phyloP scores from a whole-genome alignment of 2,888 invertebrate species.

The Eupeodes latifasciatus region DNA sequence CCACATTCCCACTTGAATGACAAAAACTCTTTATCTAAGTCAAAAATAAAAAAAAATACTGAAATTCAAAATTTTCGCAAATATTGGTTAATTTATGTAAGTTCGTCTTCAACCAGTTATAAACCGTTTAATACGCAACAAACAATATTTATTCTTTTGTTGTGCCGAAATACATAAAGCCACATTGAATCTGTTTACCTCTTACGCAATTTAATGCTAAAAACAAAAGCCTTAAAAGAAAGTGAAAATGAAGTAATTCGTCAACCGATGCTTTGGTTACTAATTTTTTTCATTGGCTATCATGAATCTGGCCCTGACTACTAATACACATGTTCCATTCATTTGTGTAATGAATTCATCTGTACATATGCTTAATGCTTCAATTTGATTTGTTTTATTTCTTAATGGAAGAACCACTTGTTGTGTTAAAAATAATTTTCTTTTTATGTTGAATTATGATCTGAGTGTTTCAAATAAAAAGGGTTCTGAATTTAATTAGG shows the following conservation, averaged over 20 bases:
- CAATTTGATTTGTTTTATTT: not conserved
- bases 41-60: too few relatives aligned
- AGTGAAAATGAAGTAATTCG: slow-evolving; percentile 37
- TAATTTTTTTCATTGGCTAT: not conserved
- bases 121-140: not conserved
- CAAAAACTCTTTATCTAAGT: too few relatives aligned
- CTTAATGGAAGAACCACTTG: not conserved
- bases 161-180: not conserved
- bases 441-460: not conserved
- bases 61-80: too few relatives aligned
- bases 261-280: slow-evolving; percentile 21
- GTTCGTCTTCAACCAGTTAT: too few relatives aligned
- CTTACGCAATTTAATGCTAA: not conserved
- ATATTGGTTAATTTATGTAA: too few relatives aligned
- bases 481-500: too few relatives aligned
- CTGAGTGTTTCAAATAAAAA: too few relatives aligned
- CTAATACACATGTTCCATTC: not conserved
- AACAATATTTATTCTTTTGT: not conserved
- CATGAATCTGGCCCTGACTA: slow-evolving; percentile 6
- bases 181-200: not conserved
- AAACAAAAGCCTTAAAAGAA: slow-evolving; percentile 15
- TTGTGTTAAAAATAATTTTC: not conserved
- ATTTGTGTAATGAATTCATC: slow-evolving; percentile 11
- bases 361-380: not conserved
- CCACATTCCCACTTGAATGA: too few relatives aligned